phyloP scores from a whole-genome alignment of 2,113 vertebrate genomes.

The Melospiza melodia region DNA sequence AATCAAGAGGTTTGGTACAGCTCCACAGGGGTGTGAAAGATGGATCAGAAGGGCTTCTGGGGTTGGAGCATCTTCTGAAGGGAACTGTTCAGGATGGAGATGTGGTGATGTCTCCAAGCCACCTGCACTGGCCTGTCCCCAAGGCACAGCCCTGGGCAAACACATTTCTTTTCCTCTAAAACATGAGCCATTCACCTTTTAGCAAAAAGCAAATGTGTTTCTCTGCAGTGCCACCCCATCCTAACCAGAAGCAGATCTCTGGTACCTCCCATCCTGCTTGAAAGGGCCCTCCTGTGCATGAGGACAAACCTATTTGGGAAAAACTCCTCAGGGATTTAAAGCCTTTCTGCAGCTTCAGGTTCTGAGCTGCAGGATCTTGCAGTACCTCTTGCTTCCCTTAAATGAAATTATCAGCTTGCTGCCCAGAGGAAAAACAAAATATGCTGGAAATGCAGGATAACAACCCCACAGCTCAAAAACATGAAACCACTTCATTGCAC shows the following conservation, averaged over 20 bases:
- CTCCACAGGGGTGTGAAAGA: not conserved
- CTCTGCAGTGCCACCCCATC: not conserved
- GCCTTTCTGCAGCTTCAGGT: not conserved
- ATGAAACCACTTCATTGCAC: fast-evolving
- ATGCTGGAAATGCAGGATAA: not conserved
- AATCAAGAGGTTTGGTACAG: not conserved
- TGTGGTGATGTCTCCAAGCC: fast-evolving
- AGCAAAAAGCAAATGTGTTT: not conserved
- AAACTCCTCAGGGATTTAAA: not conserved
- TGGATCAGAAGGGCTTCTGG: not conserved
- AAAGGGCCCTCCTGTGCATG: fast-evolving
- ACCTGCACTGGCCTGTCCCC: fast-evolving
- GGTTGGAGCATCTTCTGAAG: not conserved
- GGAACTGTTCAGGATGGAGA: not conserved
- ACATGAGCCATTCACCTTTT: not conserved
- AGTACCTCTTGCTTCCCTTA: not conserved
- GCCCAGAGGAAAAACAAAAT: not conserved
- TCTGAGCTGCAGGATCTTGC: not conserved
- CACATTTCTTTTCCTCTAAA: not conserved
- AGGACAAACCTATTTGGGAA: not conserved
- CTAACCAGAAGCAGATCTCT: not conserved
- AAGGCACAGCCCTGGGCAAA: not conserved
- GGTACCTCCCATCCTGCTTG: not conserved
- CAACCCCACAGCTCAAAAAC: not conserved
- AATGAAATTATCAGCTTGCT: not conserved